Evolutionary conservation across 1,140 invertebrate species (phyloP), one percentile per base, ranked within the genome.

Genomic region (Hylaeus anthracinus): DNA sequence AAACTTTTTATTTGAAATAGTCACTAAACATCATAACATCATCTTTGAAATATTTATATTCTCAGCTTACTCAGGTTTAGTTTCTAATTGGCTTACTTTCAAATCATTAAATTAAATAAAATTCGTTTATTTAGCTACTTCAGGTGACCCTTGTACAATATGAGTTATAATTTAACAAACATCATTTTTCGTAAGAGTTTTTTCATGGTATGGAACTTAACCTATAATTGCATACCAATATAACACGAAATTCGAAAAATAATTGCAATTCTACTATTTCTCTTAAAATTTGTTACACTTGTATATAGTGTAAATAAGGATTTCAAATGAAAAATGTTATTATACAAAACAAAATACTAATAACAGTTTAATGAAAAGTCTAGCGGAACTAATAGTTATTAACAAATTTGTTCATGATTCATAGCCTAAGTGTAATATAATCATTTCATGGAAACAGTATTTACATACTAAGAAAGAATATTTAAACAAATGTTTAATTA

Each of bases 1-100:
- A 83, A 88, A 64, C 87, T 83, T 26, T 66, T 66, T 60, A 53
- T 12, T 65, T 83, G 12, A 83, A 45, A 51, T 15, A 39, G 9
- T 55, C 39, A 15, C 6, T 1, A 5, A 43, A 55, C 41, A 51
- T 70, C 10, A 12, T 67, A 14, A 3, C 1, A 15, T 1, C 14
- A 37, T 56, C 2, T 61, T 43, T 39, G 67, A 60, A 5, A 45
- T 43, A 56, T 26, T 56, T n/a, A 14, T 12, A 12, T 58, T 45
- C 39, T 56, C n/a, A n/a, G n/a, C 55, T 73, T 69, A 41, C 10
- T 12, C 41, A 51, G 8, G 55, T 14, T 12, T 51, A 48, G 5
- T 37, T 39, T 41, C 64, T 48, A 15, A 45, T 72, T 26, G 4
- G 39, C 3, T 39, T 60, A 55, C 10, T 53, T 48, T 48, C 5